Base-by-base conservation (phyloP, 2,113 vertebrate genomes). In the Mellivora capensis region DNA sequence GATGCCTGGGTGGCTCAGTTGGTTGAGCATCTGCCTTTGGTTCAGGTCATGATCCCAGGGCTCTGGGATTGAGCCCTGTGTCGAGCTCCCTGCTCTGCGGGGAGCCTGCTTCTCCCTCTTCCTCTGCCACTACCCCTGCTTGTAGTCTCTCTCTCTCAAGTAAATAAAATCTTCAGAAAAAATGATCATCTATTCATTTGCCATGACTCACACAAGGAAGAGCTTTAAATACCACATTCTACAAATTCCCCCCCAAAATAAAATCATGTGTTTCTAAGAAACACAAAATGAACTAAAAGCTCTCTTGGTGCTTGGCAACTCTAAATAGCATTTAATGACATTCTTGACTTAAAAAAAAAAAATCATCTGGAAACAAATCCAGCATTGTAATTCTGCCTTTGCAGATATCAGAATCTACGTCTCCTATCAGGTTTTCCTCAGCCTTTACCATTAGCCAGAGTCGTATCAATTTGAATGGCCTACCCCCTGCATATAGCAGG, bases 241-340 rank as follows among this genome's bases (percentile, higher is more conserved):
- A 87, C 57, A 93, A 84, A 85, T 39, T 59, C 14, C 62, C 62
- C 31, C 14, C 31, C 37, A 29, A 74, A 74, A 69, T 82, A 69
- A 96, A 90, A 61, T 80, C 61, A 86, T 3, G 25, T 93, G 39
- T 93, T 94, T 96, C 61, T 71, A 81, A 62, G 44, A 90, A 94
- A 95, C n/a, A 89, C 27, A 89, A 80, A 76, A 37, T 57, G 34
- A 42, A 61, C 84, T 76, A 76, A 37, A 93, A 91, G 25, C 18
- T 76, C 29, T 94, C 11, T 18, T 3, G 23, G 47, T 64, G 3
- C 29, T 59, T 93, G 14, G 83, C 69, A 97, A 93, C 57, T 89
- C 4, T 21, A 86, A 71, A n/a, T 4, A n/a, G 37, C 52, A 71
- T 37, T 79, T 77, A 17, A 76, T 29, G 67, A 64, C 34, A 92